Base-by-base conservation (phyloP, 2,113 vertebrate genomes). In the Bufo gargarizans region DNA sequence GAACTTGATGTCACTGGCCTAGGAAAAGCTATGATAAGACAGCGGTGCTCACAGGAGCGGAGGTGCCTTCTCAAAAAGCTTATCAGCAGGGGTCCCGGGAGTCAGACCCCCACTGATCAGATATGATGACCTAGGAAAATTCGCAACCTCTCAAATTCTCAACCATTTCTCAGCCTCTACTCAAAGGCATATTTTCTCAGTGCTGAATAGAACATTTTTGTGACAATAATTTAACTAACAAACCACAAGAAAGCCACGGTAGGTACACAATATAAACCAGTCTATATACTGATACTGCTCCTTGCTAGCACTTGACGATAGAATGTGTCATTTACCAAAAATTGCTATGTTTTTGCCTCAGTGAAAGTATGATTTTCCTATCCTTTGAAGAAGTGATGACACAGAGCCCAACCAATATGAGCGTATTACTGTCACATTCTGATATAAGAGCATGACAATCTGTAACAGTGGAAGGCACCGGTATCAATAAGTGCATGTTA, bases 301-400 rank as follows among this genome's bases (percentile, higher is more conserved):
- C 61, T 65, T 71, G n/a, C 22, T 11, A 71, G 67, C 11, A 43
- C 4, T 6, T 43, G 6, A 47, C 13, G 6, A 47, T 43, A 9
- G 17, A 50, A 49, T 9, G 47, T 76, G 72, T 20, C 47, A 49
- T 50, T 50, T 76, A 76, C 72, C 47, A 76, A 19, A 74, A 74
- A 49, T 19, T 50, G 47, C 3, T 45, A 45, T 72, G 10, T 50
- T 76, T 76, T 50, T 50, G 56, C 77, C 76, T 45, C 4, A 4
- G 77, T 22, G 77, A 55, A 78, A 78, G 77, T 55, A 22, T 20
- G n/a, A 78, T 78, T 55, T 78, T 56, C 77, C 50, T 78, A 56
- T 77, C 49, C 49, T 12, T n/a, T 77, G 47, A 55, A 77, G 49
- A 20, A 53, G 76, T 77, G 19, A 77, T 77, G 76, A 77, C 76